phyloP scores from a whole-genome alignment of 2,888 invertebrate species.

The Agrotis puta region DNA sequence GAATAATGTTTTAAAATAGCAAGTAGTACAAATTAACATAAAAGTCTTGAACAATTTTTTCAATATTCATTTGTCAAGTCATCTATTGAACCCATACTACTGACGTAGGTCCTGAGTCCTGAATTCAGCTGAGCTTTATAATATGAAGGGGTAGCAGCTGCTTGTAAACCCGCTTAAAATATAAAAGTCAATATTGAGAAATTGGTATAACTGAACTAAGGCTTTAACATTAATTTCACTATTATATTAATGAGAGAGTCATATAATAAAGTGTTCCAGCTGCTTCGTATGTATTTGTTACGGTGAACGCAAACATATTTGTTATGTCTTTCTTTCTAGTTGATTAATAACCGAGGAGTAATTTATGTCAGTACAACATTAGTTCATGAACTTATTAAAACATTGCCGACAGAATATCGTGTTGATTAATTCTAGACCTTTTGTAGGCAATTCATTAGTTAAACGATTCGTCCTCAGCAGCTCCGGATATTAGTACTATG shows the following conservation, averaged over 20 bases:
- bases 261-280: constrained; percentile 36
- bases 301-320: constrained; percentile 11
- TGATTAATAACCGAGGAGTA: neutral
- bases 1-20: no score
- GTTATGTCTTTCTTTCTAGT: constrained; percentile 6
- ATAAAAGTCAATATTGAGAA: constrained; percentile 40
- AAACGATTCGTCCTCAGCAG: neutral
- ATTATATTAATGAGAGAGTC: constrained; percentile 2
- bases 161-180: constrained; percentile 6
- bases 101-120: neutral
- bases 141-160: constrained; percentile 19
- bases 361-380: constrained; percentile 13
- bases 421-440: neutral
- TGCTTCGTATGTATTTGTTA: constrained; percentile 21
- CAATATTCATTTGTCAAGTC: neutral
- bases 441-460: neutral
- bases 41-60: no score
- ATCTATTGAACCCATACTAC: neutral
- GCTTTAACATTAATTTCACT: constrained; percentile 24
- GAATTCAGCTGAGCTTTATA: neutral
- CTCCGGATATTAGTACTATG: no score
- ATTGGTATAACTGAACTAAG: constrained; percentile 10
- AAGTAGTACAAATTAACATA: no score
- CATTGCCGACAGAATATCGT: neutral
- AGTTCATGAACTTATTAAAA: constrained; percentile 6